A percentile compares a stretch with the other conserved stretches of the same genome.
These are phyloP conservation scores for Centropus unirufus DNA, from an alignment of 2,113 vertebrate genomes.

Conservation along the genomic window DNA sequence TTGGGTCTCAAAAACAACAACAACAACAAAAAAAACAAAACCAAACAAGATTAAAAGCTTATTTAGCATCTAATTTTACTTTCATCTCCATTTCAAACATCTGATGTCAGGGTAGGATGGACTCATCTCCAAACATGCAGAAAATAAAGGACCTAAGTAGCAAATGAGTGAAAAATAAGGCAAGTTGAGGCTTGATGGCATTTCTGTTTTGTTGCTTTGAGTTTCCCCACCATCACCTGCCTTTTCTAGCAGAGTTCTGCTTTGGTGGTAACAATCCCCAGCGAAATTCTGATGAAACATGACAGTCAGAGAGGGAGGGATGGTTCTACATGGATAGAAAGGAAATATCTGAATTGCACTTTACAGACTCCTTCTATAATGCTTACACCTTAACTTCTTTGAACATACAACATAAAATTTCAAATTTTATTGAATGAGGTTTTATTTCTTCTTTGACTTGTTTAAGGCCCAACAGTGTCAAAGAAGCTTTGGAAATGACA, in stretches of 20 bases:
- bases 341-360: not conserved
- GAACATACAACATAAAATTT: not conserved
- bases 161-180: not conserved
- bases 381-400: not conserved
- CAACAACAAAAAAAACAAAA: not conserved
- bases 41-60: not conserved
- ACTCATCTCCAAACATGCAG: not conserved
- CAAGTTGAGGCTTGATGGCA: not conserved
- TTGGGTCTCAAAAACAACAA: not conserved
- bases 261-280: not conserved
- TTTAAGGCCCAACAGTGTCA: not conserved
- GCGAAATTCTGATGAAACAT: not conserved
- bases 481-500: not conserved
- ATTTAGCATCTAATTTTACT: not conserved
- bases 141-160: not conserved
- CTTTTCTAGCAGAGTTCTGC: not conserved
- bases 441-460: not conserved
- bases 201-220: not conserved
- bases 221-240: not conserved
- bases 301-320: not conserved
- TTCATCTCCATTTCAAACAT: not conserved
- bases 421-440: not conserved
- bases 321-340: not conserved
- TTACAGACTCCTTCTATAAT: not conserved
- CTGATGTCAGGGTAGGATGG: not conserved